Percentiles rank a stretch among this genome's conserved stretches.
Evolutionary conservation across 2,797 vertebrate genomes (phyloP).

Genomic region (Chelidonichthys spinosus): DNA sequence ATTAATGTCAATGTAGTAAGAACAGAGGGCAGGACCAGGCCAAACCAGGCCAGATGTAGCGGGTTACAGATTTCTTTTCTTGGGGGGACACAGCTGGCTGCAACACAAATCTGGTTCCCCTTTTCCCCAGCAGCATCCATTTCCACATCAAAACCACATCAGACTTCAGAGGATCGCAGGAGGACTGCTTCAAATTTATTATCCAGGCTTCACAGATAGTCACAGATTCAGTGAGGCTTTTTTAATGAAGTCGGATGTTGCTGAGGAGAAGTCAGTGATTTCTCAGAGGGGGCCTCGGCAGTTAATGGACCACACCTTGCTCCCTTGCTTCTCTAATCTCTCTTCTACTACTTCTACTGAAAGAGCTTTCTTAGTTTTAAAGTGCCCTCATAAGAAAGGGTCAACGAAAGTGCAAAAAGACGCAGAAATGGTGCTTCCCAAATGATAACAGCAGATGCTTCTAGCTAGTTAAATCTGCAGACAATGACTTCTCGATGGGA

Average conservation of each 20-base stretch:
- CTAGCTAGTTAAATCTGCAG: slow-evolving; percentile 28
- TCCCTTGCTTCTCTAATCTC: slow-evolving; percentile 25
- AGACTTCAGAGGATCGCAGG: slow-evolving; percentile 52
- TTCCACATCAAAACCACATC: slow-evolving; percentile 76
- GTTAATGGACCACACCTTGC: slow-evolving; percentile 44
- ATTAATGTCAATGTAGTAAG: slow-evolving; percentile 69
- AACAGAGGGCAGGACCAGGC: slow-evolving; percentile 62
- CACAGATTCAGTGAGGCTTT: slow-evolving; percentile 25
- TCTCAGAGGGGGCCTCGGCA: slow-evolving; percentile 8
- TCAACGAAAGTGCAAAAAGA: slow-evolving; percentile 55
- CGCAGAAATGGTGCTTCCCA: neutral
- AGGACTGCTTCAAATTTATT: slow-evolving; percentile 43
- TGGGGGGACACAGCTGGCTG: slow-evolving; percentile 62
- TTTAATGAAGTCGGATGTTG: slow-evolving; percentile 43
- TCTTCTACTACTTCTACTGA: neutral
- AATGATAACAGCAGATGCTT: slow-evolving; percentile 28
- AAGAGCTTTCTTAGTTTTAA: neutral
- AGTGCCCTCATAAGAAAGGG: slow-evolving; percentile 35
- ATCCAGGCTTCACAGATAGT: slow-evolving; percentile 56
- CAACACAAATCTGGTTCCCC: slow-evolving; percentile 56
- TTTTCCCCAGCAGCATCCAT: slow-evolving; percentile 56
- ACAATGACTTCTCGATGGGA: slow-evolving; percentile 42
- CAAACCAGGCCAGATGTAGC: slow-evolving; percentile 71
- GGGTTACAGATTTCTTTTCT: slow-evolving; percentile 63
- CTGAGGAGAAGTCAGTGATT: slow-evolving; percentile 23